Conservation (phyloP, 2,113 vertebrate species). For the Anoura caudifer region DNA sequence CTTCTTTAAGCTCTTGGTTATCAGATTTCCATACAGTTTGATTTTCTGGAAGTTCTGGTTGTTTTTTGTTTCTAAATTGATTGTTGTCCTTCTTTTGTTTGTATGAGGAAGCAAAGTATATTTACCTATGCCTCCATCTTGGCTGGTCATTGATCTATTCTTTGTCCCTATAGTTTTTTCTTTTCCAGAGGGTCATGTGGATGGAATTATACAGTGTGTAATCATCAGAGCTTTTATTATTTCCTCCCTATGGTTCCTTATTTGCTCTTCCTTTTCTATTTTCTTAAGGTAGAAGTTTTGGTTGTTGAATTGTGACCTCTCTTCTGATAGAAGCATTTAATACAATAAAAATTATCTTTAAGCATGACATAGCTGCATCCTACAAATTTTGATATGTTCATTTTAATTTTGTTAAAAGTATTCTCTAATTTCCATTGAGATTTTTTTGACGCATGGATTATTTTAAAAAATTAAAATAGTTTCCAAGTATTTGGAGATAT, state of each 20-base stretch:
- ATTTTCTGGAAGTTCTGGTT: no score
- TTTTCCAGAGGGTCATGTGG: neutral
- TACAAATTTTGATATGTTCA: neutral
- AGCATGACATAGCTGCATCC: neutral
- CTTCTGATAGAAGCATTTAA: neutral
- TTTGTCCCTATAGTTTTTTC: neutral
- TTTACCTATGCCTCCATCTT: no score
- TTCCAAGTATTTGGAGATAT: neutral
- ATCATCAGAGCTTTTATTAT: neutral
- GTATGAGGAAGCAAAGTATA: no score
- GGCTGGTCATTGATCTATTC: neutral
- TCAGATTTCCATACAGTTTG: no score
- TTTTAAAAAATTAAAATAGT: neutral
- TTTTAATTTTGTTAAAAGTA: neutral
- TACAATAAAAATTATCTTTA: neutral
- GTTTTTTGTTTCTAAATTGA: no score
- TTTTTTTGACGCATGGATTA: neutral
- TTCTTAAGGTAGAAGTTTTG: neutral
- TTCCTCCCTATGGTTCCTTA: neutral
- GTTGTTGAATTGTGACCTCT: neutral
- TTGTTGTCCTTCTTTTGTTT: no score
- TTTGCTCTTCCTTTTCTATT: neutral
- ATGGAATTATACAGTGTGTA: neutral
- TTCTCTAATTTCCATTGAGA: neutral
- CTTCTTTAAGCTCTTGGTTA: no score